These are phyloP conservation scores for Acrobasis suavella DNA, from an alignment of 2,888 invertebrate species.

Conservation along the genomic window DNA sequence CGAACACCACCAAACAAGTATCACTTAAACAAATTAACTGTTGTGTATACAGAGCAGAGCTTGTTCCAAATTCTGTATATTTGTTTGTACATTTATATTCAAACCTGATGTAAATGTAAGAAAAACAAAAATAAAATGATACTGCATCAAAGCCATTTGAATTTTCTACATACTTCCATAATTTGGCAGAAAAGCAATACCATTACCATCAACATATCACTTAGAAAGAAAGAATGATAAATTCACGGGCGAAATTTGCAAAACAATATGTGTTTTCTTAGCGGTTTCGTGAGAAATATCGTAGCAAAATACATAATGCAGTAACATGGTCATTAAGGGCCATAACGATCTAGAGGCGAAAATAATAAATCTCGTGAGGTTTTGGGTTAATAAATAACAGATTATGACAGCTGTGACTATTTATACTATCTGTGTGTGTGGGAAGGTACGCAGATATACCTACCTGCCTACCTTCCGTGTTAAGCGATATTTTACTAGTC, in stretches of 20 bases:
- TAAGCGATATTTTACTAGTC: not conserved
- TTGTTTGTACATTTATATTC: no score
- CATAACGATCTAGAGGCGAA: constrained; percentile 19
- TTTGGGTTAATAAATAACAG: constrained; percentile 20
- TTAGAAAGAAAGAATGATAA: constrained; percentile 14
- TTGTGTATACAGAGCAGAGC: no score
- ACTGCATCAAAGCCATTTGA: not conserved
- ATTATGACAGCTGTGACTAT: constrained; percentile 9
- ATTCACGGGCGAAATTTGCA: constrained; percentile 17
- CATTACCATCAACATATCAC: constrained; percentile 19
- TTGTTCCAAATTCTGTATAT: no score
- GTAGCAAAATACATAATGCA: constrained; percentile 22
- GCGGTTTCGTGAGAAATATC: constrained; percentile 16
- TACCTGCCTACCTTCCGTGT: not conserved
- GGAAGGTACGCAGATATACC: not conserved
- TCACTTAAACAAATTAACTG: no score
- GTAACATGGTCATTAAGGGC: constrained; percentile 18
- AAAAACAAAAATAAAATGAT: not conserved
- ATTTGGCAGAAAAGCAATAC: constrained; percentile 14
- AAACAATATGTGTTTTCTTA: constrained; percentile 18
- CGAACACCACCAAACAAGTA: no score
- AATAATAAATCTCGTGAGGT: constrained; percentile 20
- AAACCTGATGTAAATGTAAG: not conserved
- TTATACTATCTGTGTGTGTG: not conserved
- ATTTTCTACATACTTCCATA: constrained; percentile 7